These are phyloP conservation scores for Siphamia tubifer DNA, from an alignment of 2,113 vertebrate genomes.

Conservation along the genomic window DNA sequence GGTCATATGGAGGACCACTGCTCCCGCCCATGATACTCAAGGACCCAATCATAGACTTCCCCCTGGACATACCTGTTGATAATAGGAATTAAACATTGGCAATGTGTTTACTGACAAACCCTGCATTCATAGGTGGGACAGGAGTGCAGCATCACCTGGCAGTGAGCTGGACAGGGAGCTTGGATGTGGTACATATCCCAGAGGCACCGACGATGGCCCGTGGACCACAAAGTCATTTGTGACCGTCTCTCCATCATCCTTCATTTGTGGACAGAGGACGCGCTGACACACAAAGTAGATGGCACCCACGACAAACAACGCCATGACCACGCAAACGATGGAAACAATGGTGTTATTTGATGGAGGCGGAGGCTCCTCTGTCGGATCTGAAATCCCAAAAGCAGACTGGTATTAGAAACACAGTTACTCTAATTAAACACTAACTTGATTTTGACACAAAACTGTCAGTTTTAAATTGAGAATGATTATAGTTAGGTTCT, in stretches of 20 bases:
- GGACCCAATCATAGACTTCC: slow-evolving; percentile 96
- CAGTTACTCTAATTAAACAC: no score
- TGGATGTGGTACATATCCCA: slow-evolving; percentile 94
- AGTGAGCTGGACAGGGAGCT: slow-evolving; percentile 92
- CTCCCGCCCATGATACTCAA: slow-evolving; percentile 97
- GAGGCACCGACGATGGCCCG: slow-evolving; percentile 89
- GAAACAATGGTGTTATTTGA: slow-evolving; percentile 92
- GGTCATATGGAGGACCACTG: slow-evolving; percentile 93
- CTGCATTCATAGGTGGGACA: no score
- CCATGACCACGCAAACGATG: slow-evolving; percentile 93
- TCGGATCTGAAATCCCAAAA: slow-evolving; percentile 81
- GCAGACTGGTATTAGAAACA: no score
- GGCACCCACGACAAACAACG: slow-evolving; percentile 91
- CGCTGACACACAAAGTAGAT: slow-evolving; percentile 97
- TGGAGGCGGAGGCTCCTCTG: slow-evolving; percentile 89
- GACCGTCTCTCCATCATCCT: slow-evolving; percentile 94
- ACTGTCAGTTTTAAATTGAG: no score
- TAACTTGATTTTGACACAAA: no score
- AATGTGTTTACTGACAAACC: rapidly evolving
- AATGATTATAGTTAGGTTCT: no score
- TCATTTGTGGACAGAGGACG: slow-evolving; percentile 94
- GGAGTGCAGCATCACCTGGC: slow-evolving; percentile 84
- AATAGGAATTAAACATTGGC: not conserved
- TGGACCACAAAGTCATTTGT: slow-evolving; percentile 94
- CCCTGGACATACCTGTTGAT: slow-evolving; percentile 90